Percentiles rank a stretch among this genome's conserved stretches.
phyloP scores from a whole-genome alignment of 2,888 invertebrate species.

The Sphaerophoria taeniata region DNA sequence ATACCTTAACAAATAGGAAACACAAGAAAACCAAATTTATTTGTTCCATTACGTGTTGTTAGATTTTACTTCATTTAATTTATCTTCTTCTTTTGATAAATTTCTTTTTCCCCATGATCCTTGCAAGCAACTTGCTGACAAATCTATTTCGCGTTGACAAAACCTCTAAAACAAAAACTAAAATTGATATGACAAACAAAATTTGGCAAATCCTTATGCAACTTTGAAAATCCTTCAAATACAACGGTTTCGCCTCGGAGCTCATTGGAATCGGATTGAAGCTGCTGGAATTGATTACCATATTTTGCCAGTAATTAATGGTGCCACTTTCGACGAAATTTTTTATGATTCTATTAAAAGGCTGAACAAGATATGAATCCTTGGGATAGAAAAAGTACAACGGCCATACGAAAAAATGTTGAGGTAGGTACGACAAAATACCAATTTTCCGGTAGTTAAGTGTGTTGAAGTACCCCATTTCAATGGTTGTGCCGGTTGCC shows the following conservation, averaged over 20 bases:
- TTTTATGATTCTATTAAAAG: constrained; percentile 23
- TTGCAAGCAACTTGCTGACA: constrained; percentile 12
- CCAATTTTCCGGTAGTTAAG: constrained; percentile 29
- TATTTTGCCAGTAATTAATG: constrained; percentile 22
- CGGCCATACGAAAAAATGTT: constrained; percentile 54
- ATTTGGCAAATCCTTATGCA: constrained; percentile 55
- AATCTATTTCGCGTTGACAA: constrained; percentile 1
- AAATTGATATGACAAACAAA: no score
- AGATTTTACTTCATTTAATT: no score
- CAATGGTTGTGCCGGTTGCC: constrained; percentile 53
- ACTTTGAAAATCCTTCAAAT: constrained; percentile 39
- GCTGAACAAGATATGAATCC: constrained; percentile 43
- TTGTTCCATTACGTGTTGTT: no score
- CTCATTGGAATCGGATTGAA: background rate
- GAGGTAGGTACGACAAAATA: no score
- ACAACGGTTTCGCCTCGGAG: constrained; percentile 44
- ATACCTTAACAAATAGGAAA: no score
- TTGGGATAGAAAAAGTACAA: constrained; percentile 52
- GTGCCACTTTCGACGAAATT: constrained; percentile 39
- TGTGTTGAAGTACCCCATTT: constrained; percentile 55
- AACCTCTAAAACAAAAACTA: constrained; percentile 41
- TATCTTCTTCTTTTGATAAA: background rate
- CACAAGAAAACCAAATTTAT: no score
- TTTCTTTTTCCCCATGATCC: no score
- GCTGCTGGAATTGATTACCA: constrained; percentile 32